phyloP scores from a whole-genome alignment of 2,797 vertebrate genomes.

The Eleutherodactylus coqui region DNA sequence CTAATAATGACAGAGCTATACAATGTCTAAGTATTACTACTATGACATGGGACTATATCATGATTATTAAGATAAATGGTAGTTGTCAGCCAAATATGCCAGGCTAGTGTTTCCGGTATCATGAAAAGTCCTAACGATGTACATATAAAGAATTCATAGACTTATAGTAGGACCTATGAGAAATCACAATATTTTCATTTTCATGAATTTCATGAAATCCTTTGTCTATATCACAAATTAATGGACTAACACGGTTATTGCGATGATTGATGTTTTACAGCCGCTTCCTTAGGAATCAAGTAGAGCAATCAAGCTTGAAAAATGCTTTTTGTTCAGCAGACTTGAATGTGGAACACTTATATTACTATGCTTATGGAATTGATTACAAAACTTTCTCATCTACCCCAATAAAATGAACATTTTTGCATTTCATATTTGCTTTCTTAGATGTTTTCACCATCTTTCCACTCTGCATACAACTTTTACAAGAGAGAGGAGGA shows the following conservation, averaged over 20 bases:
- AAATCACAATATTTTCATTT: neutral
- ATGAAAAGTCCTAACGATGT: no score
- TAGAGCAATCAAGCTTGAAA: neutral
- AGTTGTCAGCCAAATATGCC: no score
- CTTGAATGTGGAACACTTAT: neutral
- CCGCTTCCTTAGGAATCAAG: neutral
- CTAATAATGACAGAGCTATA: no score
- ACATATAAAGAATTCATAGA: no score
- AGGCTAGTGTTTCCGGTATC: no score
- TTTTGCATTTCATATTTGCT: slow-evolving; percentile 23
- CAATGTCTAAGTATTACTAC: no score
- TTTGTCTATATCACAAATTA: neutral
- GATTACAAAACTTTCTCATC: neutral
- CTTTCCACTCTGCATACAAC: slow-evolving; percentile 22
- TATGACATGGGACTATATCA: no score
- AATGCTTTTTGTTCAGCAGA: neutral
- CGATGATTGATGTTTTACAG: neutral
- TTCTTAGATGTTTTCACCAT: slow-evolving; percentile 41
- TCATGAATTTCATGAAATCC: neutral
- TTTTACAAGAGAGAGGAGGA: slow-evolving; percentile 47
- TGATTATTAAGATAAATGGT: no score
- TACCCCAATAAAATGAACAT: slow-evolving; percentile 27
- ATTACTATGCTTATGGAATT: neutral
- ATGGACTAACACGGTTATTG: neutral
- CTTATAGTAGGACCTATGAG: neutral